Conservation (phyloP, 2,888 invertebrate species). For the Empis livida region DNA sequence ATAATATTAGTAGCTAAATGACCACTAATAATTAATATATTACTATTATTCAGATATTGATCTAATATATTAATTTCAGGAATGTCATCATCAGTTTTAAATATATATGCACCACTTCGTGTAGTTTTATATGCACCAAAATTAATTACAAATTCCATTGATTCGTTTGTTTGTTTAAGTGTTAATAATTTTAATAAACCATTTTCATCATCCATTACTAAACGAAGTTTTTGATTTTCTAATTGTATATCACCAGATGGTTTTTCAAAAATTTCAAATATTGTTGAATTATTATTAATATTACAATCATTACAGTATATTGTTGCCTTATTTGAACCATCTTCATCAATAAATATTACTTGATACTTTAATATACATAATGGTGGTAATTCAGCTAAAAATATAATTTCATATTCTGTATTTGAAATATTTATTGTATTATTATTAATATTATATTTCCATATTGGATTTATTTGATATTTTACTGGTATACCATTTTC, state of each 20-base stretch:
- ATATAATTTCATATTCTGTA: slow-evolving; percentile 50
- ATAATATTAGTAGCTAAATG: slow-evolving; percentile 72
- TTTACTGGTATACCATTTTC: slow-evolving; percentile 44
- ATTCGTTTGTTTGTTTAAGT: slow-evolving; percentile 59
- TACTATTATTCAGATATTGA: slow-evolving; percentile 58
- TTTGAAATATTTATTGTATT: slow-evolving; percentile 34
- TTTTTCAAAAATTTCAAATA: slow-evolving; percentile 50
- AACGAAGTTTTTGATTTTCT: slow-evolving; percentile 64
- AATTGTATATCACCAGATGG: slow-evolving; percentile 71
- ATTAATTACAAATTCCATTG: slow-evolving; percentile 63
- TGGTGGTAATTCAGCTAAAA: slow-evolving; percentile 68
- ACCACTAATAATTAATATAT: slow-evolving; percentile 75
- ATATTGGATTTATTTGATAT: slow-evolving; percentile 76
- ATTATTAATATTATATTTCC: slow-evolving; percentile 48
- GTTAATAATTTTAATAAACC: slow-evolving; percentile 73
- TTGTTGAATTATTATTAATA: slow-evolving; percentile 47
- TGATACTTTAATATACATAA: slow-evolving; percentile 59
- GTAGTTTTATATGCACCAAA: slow-evolving; percentile 86
- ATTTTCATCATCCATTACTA: slow-evolving; percentile 67
- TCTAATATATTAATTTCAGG: slow-evolving; percentile 68
- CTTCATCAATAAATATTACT: slow-evolving; percentile 35
- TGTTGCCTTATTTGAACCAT: slow-evolving; percentile 37
- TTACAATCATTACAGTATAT: slow-evolving; percentile 43
- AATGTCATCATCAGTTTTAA: slow-evolving; percentile 67
- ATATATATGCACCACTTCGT: slow-evolving; percentile 92